Percentiles rank a stretch among this genome's conserved stretches.
These are phyloP conservation scores for Perccottus glenii DNA, from an alignment of 2,113 vertebrate species.

Conservation along the genomic window DNA sequence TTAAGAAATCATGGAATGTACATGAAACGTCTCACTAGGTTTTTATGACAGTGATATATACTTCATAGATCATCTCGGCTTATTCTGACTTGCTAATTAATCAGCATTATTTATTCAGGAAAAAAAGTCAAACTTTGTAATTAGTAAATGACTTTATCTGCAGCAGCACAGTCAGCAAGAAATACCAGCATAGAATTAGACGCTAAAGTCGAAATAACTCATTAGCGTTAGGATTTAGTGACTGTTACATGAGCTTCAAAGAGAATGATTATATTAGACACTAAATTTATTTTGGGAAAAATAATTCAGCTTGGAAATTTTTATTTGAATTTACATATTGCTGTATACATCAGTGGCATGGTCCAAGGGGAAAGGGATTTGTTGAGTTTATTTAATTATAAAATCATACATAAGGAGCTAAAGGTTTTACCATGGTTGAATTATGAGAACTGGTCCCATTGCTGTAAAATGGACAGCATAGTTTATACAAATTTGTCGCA, in stretches of 20 bases:
- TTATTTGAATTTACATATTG: too few species aligned
- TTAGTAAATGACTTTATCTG: constrained; percentile 74
- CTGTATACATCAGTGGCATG: too few species aligned
- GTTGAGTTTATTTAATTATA: too few species aligned
- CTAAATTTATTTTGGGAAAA: too few species aligned
- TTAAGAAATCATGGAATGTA: constrained; percentile 74
- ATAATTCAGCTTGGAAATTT: too few species aligned
- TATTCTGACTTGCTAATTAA: constrained; percentile 82
- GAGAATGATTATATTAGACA: too few species aligned
- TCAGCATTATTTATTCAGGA: constrained; percentile 81
- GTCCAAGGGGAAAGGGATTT: too few species aligned
- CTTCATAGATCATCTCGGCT: constrained; percentile 79
- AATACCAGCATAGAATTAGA: constrained; percentile 58
- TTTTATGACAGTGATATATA: constrained; percentile 79
- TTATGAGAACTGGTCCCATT: too few species aligned
- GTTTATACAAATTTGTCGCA: too few species aligned
- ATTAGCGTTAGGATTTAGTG: constrained; percentile 63
- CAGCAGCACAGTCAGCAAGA: constrained; percentile 60
- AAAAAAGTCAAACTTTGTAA: constrained; percentile 72
- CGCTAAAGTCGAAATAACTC: constrained; percentile 60
- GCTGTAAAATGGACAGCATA: too few species aligned
- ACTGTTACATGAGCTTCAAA: constrained; percentile 66
- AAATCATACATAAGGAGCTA: too few species aligned
- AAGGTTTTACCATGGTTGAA: too few species aligned
- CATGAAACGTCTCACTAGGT: constrained; percentile 76